These are phyloP conservation scores for Nanorana parkeri DNA, from an alignment of 2,113 vertebrate species.

Conservation along the genomic window DNA sequence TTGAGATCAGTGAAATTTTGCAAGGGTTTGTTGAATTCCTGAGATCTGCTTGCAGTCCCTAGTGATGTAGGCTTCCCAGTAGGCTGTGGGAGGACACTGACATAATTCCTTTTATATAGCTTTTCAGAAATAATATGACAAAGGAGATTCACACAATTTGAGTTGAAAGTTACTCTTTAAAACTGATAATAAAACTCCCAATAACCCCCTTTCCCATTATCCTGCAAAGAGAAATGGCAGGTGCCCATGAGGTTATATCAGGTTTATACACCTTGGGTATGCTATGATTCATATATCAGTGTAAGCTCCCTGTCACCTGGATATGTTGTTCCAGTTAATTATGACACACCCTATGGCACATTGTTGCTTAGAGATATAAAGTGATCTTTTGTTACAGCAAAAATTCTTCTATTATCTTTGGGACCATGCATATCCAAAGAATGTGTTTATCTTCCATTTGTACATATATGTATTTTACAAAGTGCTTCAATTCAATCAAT, in stretches of 20 bases:
- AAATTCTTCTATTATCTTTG: conserved; percentile 12
- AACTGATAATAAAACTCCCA: conserved; percentile 1
- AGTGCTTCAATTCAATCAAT: not conserved
- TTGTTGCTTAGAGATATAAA: conserved; percentile 24
- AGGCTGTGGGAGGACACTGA: no score
- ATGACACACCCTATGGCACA: conserved; percentile 38
- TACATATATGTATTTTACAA: not conserved
- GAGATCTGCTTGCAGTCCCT: no score
- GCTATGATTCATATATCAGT: conserved; percentile 24
- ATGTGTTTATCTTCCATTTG: conserved; percentile 12
- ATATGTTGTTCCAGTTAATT: conserved; percentile 30
- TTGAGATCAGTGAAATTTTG: no score
- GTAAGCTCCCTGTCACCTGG: conserved; percentile 41
- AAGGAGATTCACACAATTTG: no score
- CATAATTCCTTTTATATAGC: no score
- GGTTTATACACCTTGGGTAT: conserved; percentile 7
- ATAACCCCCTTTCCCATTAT: not conserved
- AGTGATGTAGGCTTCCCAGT: no score
- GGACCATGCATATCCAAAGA: not conserved
- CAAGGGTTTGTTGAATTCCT: no score
- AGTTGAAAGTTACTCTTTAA: not conserved
- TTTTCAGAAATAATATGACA: no score
- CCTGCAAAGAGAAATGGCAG: conserved; percentile 7
- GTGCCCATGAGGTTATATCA: conserved; percentile 30
- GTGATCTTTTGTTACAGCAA: conserved; percentile 29